These are phyloP conservation scores for Atherix ibis DNA, from an alignment of 2,888 invertebrate species.

Conservation along the genomic window DNA sequence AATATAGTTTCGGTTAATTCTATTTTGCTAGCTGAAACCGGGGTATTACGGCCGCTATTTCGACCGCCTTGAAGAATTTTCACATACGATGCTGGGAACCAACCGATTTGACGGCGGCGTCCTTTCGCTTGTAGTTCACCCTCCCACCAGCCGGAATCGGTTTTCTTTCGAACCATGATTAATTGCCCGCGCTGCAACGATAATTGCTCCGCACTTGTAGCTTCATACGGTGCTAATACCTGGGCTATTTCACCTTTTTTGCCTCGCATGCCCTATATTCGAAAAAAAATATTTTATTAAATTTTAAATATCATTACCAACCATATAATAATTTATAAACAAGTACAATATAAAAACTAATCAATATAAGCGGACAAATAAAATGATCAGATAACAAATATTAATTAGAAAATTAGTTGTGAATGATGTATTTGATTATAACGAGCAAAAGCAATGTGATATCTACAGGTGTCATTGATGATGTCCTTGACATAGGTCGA, in stretches of 20 bases:
- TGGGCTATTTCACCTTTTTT: slow-evolving; percentile 85
- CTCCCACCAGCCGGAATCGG: slow-evolving; percentile 99
- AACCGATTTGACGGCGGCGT: slow-evolving; percentile 82
- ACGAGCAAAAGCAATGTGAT: not conserved
- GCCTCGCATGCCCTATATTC: slow-evolving; percentile 40
- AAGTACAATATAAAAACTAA: no score
- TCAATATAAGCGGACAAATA: no score
- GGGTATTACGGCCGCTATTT: slow-evolving; percentile 56
- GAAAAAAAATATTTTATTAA: slow-evolving; percentile 4
- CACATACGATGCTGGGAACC: slow-evolving; percentile 98
- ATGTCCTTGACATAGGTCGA: slow-evolving; percentile 34
- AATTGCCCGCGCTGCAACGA: slow-evolving; percentile 81
- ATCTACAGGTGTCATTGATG: slow-evolving; percentile 33
- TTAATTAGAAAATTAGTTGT: no score
- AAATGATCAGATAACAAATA: no score
- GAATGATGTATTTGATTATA: no score
- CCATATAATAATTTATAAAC: not conserved
- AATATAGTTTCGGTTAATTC: slow-evolving; percentile 37
- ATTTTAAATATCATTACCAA: not conserved
- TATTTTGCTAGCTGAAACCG: slow-evolving; percentile 52
- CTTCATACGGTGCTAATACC: slow-evolving; percentile 84
- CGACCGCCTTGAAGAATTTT: slow-evolving; percentile 60
- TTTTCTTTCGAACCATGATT: slow-evolving; percentile 91
- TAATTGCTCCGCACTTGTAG: slow-evolving; percentile 82
- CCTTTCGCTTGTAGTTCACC: slow-evolving; percentile 91